A percentile compares a stretch with the other conserved stretches of the same genome.
Evolutionary conservation across 37 sponge, comb jelly and placozoan genomes (phyloP).

Genomic region (Spongilla lacustris): DNA sequence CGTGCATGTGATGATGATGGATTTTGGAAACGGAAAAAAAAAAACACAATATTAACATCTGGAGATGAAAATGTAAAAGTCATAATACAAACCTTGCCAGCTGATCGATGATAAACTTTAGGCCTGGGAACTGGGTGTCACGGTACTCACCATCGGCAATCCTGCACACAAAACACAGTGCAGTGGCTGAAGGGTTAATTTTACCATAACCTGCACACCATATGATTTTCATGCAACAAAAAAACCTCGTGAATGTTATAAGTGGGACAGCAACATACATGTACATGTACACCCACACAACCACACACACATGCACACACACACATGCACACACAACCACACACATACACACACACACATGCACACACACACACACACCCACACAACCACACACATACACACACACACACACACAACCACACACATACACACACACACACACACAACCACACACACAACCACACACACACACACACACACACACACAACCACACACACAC

Average conservation of each 20-base stretch:
- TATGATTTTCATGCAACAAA: too few relatives aligned
- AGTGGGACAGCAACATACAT: not conserved
- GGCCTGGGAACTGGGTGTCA: slow-evolving; percentile 61
- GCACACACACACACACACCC: slow-evolving; percentile 9
- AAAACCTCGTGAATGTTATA: too few relatives aligned
- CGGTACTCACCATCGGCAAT: slow-evolving; percentile 59
- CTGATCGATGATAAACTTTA: slow-evolving; percentile 68
- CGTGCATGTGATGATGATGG: too few relatives aligned
- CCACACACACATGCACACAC: too few relatives aligned
- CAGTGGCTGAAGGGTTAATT: too few relatives aligned
- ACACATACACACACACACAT: slow-evolving; percentile 9
- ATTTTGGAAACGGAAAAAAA: not conserved
- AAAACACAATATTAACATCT: not conserved
- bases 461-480: too few relatives aligned
- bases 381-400: not conserved
- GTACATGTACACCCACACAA: not conserved
- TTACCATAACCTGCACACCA: too few relatives aligned
- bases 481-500: not conserved
- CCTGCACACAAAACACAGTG: not conserved
- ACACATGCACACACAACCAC: not conserved
- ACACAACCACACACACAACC: too few relatives aligned
- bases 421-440: not conserved
- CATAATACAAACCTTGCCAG: slow-evolving; percentile 57
- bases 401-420: not conserved
- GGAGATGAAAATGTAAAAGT: too few relatives aligned